These are phyloP conservation scores for Galeopterus variegatus DNA, from an alignment of 2,113 vertebrate genomes.

Conservation along the genomic window DNA sequence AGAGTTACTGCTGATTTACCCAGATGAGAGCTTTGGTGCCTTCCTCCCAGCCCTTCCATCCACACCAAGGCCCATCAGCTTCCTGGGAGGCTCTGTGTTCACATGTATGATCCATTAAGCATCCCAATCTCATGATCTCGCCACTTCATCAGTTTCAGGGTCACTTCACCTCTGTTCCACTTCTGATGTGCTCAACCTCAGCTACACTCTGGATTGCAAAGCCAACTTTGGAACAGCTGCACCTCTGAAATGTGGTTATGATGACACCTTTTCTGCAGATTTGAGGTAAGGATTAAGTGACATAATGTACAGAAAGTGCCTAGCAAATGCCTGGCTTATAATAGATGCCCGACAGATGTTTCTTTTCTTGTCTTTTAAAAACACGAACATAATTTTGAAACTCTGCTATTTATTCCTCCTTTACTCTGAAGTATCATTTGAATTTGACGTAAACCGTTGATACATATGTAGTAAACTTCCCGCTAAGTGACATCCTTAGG, in stretches of 20 bases:
- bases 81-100: not conserved
- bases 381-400: not conserved
- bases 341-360: not conserved
- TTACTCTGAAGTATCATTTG: slow-evolving; percentile 27
- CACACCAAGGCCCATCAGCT: not conserved
- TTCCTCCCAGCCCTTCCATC: not conserved
- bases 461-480: not conserved
- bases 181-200: not conserved
- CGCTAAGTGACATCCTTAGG: slow-evolving; percentile 50
- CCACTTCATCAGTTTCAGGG: not conserved
- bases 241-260: not conserved
- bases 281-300: not conserved
- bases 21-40: not conserved
- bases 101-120: not conserved
- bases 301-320: not conserved
- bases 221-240: not conserved
- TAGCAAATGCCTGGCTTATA: not conserved
- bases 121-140: not conserved
- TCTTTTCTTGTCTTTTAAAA: slow-evolving; percentile 16
- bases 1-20: not conserved
- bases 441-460: not conserved
- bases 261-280: not conserved
- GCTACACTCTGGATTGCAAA: not conserved
- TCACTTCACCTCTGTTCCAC: not conserved
- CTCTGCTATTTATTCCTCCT: not conserved